These are phyloP conservation scores for Xylocopa sonorina DNA, from an alignment of 1,140 invertebrate species.

Conservation along the genomic window DNA sequence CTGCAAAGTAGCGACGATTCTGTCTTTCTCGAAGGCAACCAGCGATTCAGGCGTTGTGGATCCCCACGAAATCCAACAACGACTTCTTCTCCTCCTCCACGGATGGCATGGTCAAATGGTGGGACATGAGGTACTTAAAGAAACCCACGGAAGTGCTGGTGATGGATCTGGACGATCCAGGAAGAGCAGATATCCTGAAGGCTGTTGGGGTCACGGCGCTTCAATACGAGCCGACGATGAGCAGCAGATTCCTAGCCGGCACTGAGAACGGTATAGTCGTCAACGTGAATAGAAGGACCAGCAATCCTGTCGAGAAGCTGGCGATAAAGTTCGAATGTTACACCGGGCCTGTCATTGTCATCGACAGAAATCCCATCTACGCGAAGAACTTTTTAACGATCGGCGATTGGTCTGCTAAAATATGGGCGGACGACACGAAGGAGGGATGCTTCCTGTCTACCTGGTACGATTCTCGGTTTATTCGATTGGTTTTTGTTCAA, in stretches of 20 bases:
- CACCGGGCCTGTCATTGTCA: conserved; percentile 89
- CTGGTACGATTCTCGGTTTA: conserved; percentile 53
- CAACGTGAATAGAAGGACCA: conserved; percentile 88
- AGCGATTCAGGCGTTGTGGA: conserved; percentile 89
- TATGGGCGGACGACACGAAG: conserved; percentile 95
- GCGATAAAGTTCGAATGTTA: conserved; percentile 89
- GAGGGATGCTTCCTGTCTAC: conserved; percentile 93
- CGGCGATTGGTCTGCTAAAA: conserved; percentile 92
- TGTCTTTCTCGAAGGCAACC: conserved; percentile 82
- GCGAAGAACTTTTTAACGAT: conserved; percentile 94
- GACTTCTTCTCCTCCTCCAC: conserved; percentile 94
- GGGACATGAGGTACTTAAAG: conserved; percentile 92
- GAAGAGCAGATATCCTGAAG: conserved; percentile 83
- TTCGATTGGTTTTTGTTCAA: too few relatives aligned
- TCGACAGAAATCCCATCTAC: conserved; percentile 92
- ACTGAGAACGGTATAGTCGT: conserved; percentile 85
- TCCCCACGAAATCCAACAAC: conserved; percentile 90
- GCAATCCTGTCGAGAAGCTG: conserved; percentile 89
- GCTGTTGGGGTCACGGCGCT: conserved; percentile 90
- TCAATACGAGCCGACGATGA: conserved; percentile 94
- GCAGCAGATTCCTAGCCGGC: conserved; percentile 83
- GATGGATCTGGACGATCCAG: conserved; percentile 88
- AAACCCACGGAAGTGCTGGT: conserved; percentile 91
- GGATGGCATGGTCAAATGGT: conserved; percentile 90
- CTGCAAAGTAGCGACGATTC: too few relatives aligned